Percentiles rank a stretch among this genome's conserved stretches.
These are phyloP conservation scores for Bacillus rossius DNA, from an alignment of 1,140 invertebrate genomes.

Conservation along the genomic window DNA sequence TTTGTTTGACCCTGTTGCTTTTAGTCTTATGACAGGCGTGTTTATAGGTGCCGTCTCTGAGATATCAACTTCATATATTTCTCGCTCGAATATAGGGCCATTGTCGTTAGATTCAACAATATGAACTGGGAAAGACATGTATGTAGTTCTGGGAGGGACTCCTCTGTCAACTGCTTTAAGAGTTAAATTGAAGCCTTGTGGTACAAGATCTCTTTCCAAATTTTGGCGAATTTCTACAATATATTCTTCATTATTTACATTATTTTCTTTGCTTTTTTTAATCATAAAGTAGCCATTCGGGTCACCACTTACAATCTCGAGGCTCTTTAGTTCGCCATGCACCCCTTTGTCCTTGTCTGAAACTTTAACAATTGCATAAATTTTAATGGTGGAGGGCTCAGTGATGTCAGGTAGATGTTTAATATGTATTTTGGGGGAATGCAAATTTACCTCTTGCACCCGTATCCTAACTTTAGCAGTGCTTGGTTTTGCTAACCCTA, in stretches of 20 bases:
- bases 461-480: conserved; percentile 68
- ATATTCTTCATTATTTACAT: conserved; percentile 57
- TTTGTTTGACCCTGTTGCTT: conserved; percentile 77
- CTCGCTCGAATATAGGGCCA: conserved; percentile 79
- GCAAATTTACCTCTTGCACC: conserved; percentile 81
- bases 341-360: conserved; percentile 77
- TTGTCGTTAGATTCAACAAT: conserved; percentile 81
- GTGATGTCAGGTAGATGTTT: conserved; percentile 72
- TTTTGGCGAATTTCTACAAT: conserved; percentile 70
- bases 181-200: conserved; percentile 80
- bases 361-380: conserved; percentile 86
- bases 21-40: conserved; percentile 81
- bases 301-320: conserved; percentile 88
- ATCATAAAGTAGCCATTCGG: conserved; percentile 82
- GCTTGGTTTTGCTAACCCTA: conserved; percentile 52
- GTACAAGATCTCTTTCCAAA: conserved; percentile 67
- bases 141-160: conserved; percentile 65
- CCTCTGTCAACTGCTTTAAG: conserved; percentile 80
- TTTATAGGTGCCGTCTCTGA: conserved; percentile 84
- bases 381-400: conserved; percentile 77
- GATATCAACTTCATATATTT: conserved; percentile 82
- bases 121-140: conserved; percentile 66
- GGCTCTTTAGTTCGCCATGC: conserved; percentile 72
- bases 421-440: conserved; percentile 77
- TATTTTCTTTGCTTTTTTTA: conserved; percentile 42